A percentile compares a stretch with the other conserved stretches of the same genome.
Conservation (phyloP, 92 coral and sea anemone genomes). For the Chrysogorgia sp. region DNA sequence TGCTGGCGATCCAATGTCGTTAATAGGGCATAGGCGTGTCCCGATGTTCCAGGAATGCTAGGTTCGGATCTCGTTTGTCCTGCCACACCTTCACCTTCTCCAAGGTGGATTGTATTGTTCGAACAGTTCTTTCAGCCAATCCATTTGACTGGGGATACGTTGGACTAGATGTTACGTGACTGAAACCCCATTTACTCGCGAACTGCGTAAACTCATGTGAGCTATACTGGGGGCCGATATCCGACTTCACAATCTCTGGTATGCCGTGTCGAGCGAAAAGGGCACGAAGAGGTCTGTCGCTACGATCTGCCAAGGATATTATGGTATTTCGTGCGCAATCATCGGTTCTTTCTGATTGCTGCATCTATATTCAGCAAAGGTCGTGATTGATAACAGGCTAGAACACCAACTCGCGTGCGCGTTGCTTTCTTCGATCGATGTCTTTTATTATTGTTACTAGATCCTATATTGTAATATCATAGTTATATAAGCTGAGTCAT, state of each 20-base stretch:
- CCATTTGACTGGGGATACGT: conserved; percentile 72
- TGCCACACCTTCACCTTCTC: conserved; percentile 45
- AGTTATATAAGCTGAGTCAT: no score
- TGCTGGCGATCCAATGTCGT: conserved; percentile 58
- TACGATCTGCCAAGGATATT: conserved; percentile 51
- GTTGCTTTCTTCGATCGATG: no score
- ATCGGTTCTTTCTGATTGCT: conserved; percentile 54
- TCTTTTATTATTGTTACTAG: no score
- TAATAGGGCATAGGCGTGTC: conserved; percentile 62
- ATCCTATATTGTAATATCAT: no score
- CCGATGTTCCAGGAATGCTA: conserved; percentile 60
- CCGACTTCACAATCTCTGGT: conserved; percentile 56
- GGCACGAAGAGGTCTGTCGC: conserved; percentile 49
- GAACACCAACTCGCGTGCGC: no score
- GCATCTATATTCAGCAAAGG: no score
- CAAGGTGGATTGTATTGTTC: conserved; percentile 44
- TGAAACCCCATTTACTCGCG: conserved; percentile 41
- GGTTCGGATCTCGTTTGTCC: conserved; percentile 40
- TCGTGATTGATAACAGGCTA: no score
- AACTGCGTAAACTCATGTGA: conserved; percentile 42
- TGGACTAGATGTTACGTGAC: conserved; percentile 61
- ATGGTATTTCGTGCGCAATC: conserved; percentile 50
- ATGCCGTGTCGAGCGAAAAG: conserved; percentile 59
- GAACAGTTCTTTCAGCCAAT: conserved; percentile 63
- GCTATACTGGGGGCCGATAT: conserved; percentile 57